Evolutionary conservation across 2,888 invertebrate genomes (phyloP).

Genomic region (Furcula furcula): DNA sequence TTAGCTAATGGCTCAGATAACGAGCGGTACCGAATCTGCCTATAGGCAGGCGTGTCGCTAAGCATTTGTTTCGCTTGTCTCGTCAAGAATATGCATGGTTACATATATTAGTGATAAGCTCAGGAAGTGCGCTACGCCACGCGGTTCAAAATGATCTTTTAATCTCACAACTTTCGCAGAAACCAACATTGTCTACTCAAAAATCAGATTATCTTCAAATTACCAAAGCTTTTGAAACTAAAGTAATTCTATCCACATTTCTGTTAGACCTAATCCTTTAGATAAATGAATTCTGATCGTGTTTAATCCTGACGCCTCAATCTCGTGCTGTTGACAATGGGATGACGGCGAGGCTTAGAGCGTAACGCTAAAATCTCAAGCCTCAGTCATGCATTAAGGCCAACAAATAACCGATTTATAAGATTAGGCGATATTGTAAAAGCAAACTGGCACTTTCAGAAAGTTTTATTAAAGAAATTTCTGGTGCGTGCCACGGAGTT

Average conservation of each 20-base stretch:
- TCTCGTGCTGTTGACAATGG: background rate
- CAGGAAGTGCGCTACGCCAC: too few relatives aligned
- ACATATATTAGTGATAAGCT: too few relatives aligned
- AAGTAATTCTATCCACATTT: conserved; percentile 17
- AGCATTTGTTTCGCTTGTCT: too few relatives aligned
- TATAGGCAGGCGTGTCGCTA: too few relatives aligned
- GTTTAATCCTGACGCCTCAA: conserved; percentile 8
- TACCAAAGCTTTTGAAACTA: conserved; percentile 7
- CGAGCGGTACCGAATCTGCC: too few relatives aligned
- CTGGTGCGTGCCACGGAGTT: background rate
- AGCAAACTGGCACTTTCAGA: background rate
- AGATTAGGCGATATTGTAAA: background rate
- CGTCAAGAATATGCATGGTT: too few relatives aligned
- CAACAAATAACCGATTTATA: background rate
- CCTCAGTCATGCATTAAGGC: background rate
- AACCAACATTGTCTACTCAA: too few relatives aligned
- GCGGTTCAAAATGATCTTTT: too few relatives aligned
- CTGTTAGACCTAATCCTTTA: conserved; percentile 13
- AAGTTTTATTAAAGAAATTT: background rate
- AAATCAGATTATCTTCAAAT: background rate
- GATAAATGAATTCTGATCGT: conserved; percentile 14
- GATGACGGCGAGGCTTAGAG: background rate
- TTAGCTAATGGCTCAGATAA: too few relatives aligned
- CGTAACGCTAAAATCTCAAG: background rate
- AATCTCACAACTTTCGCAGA: too few relatives aligned